Conservation (phyloP, 2,113 vertebrate genomes). For the Silurus meridionalis region DNA sequence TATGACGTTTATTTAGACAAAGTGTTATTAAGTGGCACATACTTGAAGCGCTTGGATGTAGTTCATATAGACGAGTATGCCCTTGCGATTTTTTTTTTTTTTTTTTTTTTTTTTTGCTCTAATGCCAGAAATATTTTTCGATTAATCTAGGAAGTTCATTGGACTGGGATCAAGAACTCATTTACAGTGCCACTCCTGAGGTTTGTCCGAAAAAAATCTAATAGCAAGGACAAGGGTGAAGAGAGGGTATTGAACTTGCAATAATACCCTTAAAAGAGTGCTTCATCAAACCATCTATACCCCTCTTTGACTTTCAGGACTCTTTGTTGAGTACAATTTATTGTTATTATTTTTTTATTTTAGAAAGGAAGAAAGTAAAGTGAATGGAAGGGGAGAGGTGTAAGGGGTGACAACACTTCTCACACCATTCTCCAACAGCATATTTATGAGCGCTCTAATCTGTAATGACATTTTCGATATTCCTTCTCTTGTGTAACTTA, state of each 20-base stretch:
- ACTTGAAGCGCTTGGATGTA: background rate
- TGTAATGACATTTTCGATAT: conserved; percentile 56
- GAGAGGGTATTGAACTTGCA: conserved; percentile 57
- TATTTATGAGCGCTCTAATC: conserved; percentile 59
- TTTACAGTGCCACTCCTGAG: conserved; percentile 65
- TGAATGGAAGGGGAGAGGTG: conserved; percentile 40
- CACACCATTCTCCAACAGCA: conserved; percentile 47
- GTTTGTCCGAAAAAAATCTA: conserved; percentile 64
- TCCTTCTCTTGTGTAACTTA: conserved; percentile 51
- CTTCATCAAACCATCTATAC: conserved; percentile 56
- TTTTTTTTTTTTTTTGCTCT: background rate
- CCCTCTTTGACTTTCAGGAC: conserved; percentile 56
- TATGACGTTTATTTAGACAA: conserved; percentile 14
- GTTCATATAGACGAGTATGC: background rate
- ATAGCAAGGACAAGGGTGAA: conserved; percentile 52
- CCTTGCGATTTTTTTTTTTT: conserved; percentile 45
- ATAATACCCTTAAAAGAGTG: conserved; percentile 61
- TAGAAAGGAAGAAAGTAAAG: conserved; percentile 7
- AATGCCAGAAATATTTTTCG: conserved; percentile 54
- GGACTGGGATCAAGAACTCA: conserved; percentile 68
- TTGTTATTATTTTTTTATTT: conserved; percentile 19
- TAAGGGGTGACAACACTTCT: conserved; percentile 42
- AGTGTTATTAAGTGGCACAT: conserved; percentile 1
- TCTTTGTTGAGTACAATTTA: conserved; percentile 47
- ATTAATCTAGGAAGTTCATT: conserved; percentile 66